Conservation (phyloP, 2,113 vertebrate species). For the Rhea pennata region DNA sequence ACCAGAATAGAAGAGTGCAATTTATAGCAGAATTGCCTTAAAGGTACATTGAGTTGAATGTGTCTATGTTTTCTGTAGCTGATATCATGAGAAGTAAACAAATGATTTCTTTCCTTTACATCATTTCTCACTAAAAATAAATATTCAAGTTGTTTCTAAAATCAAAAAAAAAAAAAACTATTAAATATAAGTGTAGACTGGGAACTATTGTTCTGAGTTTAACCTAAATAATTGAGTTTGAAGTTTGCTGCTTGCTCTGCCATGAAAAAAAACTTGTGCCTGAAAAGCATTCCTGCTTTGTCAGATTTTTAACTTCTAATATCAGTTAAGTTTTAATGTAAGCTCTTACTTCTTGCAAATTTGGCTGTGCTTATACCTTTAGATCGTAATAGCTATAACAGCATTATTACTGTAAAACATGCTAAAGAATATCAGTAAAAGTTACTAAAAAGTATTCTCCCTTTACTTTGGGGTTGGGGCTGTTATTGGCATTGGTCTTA, state of each 20-base stretch:
- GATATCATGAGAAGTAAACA: not conserved
- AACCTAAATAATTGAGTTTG: not conserved
- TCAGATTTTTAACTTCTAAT: not conserved
- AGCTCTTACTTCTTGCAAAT: slow-evolving; percentile 16
- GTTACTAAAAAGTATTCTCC: not conserved
- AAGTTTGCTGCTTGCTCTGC: not conserved
- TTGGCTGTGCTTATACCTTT: not conserved
- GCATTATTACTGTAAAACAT: slow-evolving; percentile 5
- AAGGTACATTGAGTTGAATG: not conserved
- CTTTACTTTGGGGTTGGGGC: not conserved
- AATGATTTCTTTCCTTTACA: not conserved
- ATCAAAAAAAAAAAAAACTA: not conserved
- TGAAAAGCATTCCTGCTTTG: slow-evolving; percentile 11
- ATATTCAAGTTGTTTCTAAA: not conserved
- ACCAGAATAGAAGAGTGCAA: not conserved
- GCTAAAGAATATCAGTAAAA: not conserved
- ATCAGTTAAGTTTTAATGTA: slow-evolving; percentile 34
- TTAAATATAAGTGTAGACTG: not conserved
- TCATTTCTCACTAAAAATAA: not conserved
- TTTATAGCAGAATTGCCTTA: not conserved
- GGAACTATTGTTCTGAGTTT: not conserved
- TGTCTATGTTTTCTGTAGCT: not conserved
- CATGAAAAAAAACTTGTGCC: not conserved
- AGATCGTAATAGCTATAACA: not conserved
- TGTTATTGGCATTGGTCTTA: slow-evolving; percentile 15